These are phyloP conservation scores for Gasterosteus aculeatus DNA, from an alignment of 2,113 vertebrate species.

Conservation along the genomic window DNA sequence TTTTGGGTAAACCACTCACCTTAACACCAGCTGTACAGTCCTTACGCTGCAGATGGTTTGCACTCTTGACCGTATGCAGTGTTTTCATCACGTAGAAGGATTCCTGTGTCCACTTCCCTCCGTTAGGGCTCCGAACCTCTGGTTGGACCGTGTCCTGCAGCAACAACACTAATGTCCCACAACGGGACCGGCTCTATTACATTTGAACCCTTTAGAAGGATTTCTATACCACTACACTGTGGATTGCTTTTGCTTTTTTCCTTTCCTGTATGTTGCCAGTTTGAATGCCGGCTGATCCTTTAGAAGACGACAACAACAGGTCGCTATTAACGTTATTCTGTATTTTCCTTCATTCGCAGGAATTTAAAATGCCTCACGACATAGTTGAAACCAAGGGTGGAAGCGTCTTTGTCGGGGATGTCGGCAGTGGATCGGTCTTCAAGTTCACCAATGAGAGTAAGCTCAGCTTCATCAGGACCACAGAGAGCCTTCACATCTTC, in stretches of 20 bases:
- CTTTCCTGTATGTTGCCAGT: too few relatives aligned
- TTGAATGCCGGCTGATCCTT: too few relatives aligned
- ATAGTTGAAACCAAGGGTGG: conserved; percentile 85
- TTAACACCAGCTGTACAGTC: neutral
- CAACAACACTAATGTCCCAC: too few relatives aligned
- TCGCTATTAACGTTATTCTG: neutral
- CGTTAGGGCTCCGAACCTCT: too few relatives aligned
- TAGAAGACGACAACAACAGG: too few relatives aligned
- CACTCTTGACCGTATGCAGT: neutral
- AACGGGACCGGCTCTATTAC: too few relatives aligned
- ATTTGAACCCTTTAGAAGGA: too few relatives aligned
- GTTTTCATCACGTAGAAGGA: neutral
- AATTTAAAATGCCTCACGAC: conserved; percentile 94
- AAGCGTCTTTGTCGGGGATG: conserved; percentile 88
- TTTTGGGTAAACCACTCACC: neutral
- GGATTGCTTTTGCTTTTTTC: too few relatives aligned
- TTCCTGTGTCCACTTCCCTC: too few relatives aligned
- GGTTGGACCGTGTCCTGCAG: too few relatives aligned
- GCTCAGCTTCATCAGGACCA: conserved; percentile 39
- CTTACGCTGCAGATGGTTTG: neutral
- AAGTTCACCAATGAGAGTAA: conserved; percentile 91
- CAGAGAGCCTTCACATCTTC: too few relatives aligned
- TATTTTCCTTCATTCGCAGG: conserved; percentile 73
- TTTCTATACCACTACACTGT: too few relatives aligned
- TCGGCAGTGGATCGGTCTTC: conserved; percentile 81